These are phyloP conservation scores for Drosophila navojoa DNA, from an alignment of 1,140 invertebrate genomes.

Conservation along the genomic window DNA sequence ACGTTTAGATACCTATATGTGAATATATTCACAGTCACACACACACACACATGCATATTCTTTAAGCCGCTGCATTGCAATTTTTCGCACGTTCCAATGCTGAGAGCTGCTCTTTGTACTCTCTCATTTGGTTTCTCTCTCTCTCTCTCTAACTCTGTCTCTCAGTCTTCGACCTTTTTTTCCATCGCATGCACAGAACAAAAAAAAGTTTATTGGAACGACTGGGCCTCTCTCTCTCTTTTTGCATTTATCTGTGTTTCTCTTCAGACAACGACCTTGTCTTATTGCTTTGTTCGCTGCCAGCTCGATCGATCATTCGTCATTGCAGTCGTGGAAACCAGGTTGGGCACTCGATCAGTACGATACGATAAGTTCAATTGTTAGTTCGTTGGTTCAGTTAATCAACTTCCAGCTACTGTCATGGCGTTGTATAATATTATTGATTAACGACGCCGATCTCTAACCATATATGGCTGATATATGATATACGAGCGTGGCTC, in stretches of 20 bases:
- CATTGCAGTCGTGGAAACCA: slow-evolving; percentile 78
- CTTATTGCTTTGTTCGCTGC: slow-evolving; percentile 37
- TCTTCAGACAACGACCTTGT: slow-evolving; percentile 63
- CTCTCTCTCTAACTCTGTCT: slow-evolving; percentile 5
- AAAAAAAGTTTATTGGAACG: neutral
- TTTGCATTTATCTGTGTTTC: slow-evolving; percentile 26
- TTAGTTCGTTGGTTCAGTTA: slow-evolving; percentile 46
- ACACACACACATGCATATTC: neutral
- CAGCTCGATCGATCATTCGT: slow-evolving; percentile 64
- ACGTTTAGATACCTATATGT: slow-evolving; percentile 8
- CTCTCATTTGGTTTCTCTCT: neutral
- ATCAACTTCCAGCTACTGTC: slow-evolving; percentile 44
- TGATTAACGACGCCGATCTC: slow-evolving; percentile 20
- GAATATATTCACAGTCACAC: neutral
- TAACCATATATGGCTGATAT: slow-evolving; percentile 2
- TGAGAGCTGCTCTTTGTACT: slow-evolving; percentile 20
- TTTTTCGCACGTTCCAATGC: slow-evolving; percentile 67
- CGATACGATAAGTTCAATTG: slow-evolving; percentile 57
- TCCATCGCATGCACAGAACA: neutral
- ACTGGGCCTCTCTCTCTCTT: slow-evolving; percentile 16
- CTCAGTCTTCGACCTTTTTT: slow-evolving; percentile 10
- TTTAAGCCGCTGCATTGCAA: slow-evolving; percentile 52
- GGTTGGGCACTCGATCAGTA: slow-evolving; percentile 57
- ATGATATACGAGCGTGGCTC: neutral
- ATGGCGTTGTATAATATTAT: slow-evolving; percentile 47